These are phyloP conservation scores for Microctonus hyperodae DNA, from an alignment of 2,888 invertebrate species.

Conservation along the genomic window DNA sequence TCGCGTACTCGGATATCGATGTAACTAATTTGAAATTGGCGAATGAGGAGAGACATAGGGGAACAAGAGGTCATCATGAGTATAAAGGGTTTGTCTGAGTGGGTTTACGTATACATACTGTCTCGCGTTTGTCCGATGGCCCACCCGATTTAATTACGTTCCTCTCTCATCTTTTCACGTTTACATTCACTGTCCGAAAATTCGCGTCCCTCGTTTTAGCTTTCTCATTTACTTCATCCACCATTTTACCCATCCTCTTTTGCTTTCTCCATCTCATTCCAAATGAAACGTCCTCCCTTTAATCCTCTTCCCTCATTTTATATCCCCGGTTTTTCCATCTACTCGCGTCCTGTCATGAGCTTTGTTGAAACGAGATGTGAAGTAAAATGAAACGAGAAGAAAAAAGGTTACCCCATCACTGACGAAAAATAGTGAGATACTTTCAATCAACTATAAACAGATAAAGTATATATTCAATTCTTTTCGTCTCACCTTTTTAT, in stretches of 20 bases:
- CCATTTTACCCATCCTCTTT: background rate
- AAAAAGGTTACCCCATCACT: too few relatives aligned
- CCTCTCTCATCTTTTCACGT: constrained; percentile 13
- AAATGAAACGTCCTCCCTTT: constrained; percentile 16
- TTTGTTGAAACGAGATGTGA: background rate
- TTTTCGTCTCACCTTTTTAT: background rate
- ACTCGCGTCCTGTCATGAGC: constrained; percentile 8
- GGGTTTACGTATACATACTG: background rate
- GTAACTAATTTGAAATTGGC: constrained; percentile 6
- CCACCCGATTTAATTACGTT: constrained; percentile 19
- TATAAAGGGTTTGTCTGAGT: background rate
- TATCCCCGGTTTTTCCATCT: constrained; percentile 9
- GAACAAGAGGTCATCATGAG: background rate
- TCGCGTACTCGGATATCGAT: background rate
- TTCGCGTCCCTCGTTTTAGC: background rate
- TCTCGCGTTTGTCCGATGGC: background rate
- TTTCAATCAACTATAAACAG: constrained; percentile 13
- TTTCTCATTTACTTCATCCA: background rate
- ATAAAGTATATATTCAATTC: background rate
- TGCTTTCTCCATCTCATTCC: background rate
- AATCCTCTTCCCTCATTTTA: constrained; percentile 19
- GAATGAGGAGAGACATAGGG: constrained; percentile 1
- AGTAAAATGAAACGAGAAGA: background rate
- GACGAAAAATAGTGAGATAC: background rate
- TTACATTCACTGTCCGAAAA: constrained; percentile 8